phyloP scores from a whole-genome alignment of 2,888 invertebrate species.

The Brachyopa scutellaris region DNA sequence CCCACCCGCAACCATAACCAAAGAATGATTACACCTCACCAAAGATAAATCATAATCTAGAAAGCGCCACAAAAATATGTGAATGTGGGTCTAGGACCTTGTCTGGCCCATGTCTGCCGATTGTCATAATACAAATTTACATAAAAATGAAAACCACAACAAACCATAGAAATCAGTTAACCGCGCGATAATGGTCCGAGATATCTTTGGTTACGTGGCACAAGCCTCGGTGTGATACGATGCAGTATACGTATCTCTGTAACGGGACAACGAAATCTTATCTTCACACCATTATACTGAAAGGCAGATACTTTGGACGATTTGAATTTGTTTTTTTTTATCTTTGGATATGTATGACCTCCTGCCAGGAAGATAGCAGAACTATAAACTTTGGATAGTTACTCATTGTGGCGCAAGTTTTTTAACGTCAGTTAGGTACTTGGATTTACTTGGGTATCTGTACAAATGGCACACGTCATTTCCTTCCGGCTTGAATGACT shows the following conservation, averaged over 20 bases:
- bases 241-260: conserved; percentile 25
- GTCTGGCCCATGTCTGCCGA: conserved; percentile 31
- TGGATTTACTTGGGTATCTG: not conserved
- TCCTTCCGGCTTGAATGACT: conserved; percentile 7
- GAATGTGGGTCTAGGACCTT: conserved; percentile 30
- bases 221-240: not conserved
- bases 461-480: conserved; percentile 20
- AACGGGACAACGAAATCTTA: conserved; percentile 49
- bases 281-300: conserved; percentile 20
- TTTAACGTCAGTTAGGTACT: not conserved
- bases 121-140: conserved; percentile 17
- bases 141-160: too few relatives aligned
- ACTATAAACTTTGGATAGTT: conserved; percentile 38
- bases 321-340: conserved; percentile 24
- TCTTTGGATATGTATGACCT: conserved; percentile 27
- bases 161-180: conserved; percentile 8
- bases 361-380: conserved; percentile 40
- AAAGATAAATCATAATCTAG: conserved; percentile 52
- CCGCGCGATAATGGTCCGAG: conserved; percentile 19
- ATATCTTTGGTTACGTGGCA: conserved; percentile 35
- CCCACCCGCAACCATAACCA: too few relatives aligned
- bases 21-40: conserved; percentile 20
- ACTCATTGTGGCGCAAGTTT: conserved; percentile 6
- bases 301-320: conserved; percentile 4
- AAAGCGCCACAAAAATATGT: conserved; percentile 6